phyloP scores from a whole-genome alignment of 1,140 invertebrate genomes.

The Plodia interpunctella region DNA sequence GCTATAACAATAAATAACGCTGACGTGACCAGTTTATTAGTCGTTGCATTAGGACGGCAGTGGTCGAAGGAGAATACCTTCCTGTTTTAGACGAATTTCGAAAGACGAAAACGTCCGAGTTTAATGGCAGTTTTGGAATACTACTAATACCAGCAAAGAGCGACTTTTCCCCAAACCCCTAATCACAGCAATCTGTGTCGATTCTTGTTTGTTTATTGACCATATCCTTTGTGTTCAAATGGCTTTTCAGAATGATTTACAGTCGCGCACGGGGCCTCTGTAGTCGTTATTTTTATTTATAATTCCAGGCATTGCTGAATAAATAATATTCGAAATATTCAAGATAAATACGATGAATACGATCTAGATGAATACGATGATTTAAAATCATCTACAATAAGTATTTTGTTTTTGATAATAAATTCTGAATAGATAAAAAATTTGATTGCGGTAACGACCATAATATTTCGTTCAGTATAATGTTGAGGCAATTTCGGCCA shows the following conservation, averaged over 20 bases:
- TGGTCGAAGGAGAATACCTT: conserved; percentile 38
- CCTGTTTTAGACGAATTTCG: conserved; percentile 38
- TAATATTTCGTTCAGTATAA: not conserved
- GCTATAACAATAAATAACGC: conserved; percentile 69
- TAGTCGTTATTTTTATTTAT: conserved; percentile 37
- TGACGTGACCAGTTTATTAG: conserved; percentile 71
- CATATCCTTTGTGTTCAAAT: conserved; percentile 58
- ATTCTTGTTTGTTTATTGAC: conserved; percentile 61
- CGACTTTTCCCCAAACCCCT: conserved; percentile 30
- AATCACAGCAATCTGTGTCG: conserved; percentile 37
- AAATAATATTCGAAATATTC: not conserved
- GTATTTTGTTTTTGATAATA: too few relatives aligned
- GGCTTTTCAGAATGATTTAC: conserved; percentile 58
- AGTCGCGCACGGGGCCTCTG: conserved; percentile 26
- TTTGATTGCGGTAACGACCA: not conserved
- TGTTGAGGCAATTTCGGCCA: conserved; percentile 17
- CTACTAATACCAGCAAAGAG: conserved; percentile 37
- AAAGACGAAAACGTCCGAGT: conserved; percentile 32
- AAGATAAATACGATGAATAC: too few relatives aligned
- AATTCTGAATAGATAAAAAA: not conserved
- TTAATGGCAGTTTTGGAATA: conserved; percentile 33
- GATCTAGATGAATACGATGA: too few relatives aligned
- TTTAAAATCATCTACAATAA: too few relatives aligned
- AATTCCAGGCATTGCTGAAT: conserved; percentile 2
- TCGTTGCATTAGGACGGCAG: conserved; percentile 51